phyloP scores from a whole-genome alignment of 2,797 vertebrate species.

The Acipenser ruthenus region DNA sequence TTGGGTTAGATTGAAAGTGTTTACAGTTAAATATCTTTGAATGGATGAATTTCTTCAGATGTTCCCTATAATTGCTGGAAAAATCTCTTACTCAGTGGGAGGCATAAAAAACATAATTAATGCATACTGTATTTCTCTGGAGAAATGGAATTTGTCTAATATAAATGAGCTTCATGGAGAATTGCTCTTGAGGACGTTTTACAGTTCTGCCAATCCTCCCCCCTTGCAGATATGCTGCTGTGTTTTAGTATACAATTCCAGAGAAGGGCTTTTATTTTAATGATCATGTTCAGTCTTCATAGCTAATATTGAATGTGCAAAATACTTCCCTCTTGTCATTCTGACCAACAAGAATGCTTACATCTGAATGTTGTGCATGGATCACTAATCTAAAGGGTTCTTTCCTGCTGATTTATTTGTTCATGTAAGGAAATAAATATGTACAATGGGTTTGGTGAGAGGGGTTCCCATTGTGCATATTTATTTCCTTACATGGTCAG shows the following conservation, averaged over 20 bases:
- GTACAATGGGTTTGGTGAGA: too few relatives aligned
- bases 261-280: slow-evolving; percentile 13
- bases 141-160: slow-evolving; percentile 37
- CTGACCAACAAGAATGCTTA: too few relatives aligned
- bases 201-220: slow-evolving; percentile 25
- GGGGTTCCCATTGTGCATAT: too few relatives aligned
- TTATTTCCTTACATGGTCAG: too few relatives aligned
- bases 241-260: too few relatives aligned
- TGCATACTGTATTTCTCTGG: slow-evolving; percentile 37
- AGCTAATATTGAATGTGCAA: too few relatives aligned
- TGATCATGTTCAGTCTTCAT: neutral
- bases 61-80: slow-evolving; percentile 38
- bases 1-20: slow-evolving; percentile 16
- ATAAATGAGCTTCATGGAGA: slow-evolving; percentile 35
- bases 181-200: slow-evolving; percentile 40
- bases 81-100: slow-evolving; percentile 34
- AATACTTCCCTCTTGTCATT: too few relatives aligned
- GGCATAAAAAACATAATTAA: slow-evolving; percentile 42
- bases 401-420: too few relatives aligned
- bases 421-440: too few relatives aligned
- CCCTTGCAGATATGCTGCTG: slow-evolving; percentile 11
- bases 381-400: too few relatives aligned
- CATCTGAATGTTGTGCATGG: too few relatives aligned
- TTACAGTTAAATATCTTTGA: slow-evolving; percentile 35
- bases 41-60: slow-evolving; percentile 37